Evolutionary conservation across 2,888 invertebrate genomes (phyloP).

Genomic region (Magallana nippona): DNA sequence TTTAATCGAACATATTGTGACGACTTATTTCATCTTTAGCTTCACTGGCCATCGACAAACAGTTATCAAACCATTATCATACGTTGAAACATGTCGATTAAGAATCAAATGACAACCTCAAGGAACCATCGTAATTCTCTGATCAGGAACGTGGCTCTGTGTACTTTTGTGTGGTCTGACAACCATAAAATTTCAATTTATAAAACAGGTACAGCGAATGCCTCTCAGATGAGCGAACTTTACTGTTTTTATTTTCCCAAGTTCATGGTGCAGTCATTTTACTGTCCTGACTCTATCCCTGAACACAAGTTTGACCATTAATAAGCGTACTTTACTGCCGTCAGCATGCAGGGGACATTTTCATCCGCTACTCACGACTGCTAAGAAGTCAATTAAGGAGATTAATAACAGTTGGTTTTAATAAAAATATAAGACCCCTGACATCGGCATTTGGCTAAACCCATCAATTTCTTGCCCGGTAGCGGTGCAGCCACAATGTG

Average conservation of each 20-base stretch:
- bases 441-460: slow-evolving; percentile 36
- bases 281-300: neutral
- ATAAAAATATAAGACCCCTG: slow-evolving; percentile 29
- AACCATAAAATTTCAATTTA: neutral
- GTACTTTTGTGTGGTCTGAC: neutral
- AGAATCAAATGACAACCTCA: no score
- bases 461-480: slow-evolving; percentile 23
- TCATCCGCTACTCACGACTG: neutral
- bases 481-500: neutral
- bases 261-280: neutral
- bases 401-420: slow-evolving; percentile 36
- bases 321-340: slow-evolving; percentile 10
- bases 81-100: no score
- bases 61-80: no score
- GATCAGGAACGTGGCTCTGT: neutral
- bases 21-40: no score
- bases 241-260: neutral
- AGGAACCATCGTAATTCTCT: no score
- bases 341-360: slow-evolving; percentile 9
- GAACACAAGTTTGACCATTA: neutral
- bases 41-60: no score
- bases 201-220: neutral
- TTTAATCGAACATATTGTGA: no score
- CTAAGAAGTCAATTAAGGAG: slow-evolving; percentile 19
- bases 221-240: neutral